Percentiles rank a stretch among this genome's conserved stretches.
Evolutionary conservation across 30 jellyfish, hydroid and myxozoan genomes (phyloP).

Genomic region (Cassiopea andromeda): DNA sequence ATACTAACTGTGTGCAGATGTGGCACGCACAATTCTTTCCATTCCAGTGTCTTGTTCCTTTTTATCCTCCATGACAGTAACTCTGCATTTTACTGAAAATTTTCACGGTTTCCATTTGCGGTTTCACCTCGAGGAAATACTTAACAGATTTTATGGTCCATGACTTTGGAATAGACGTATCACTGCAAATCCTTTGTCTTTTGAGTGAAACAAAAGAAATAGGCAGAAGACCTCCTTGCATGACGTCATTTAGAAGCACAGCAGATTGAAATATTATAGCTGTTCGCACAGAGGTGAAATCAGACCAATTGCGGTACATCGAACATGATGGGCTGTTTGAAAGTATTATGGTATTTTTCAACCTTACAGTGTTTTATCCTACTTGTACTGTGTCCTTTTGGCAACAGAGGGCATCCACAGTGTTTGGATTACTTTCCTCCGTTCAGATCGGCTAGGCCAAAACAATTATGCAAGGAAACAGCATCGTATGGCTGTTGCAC

Average conservation of each 20-base stretch:
- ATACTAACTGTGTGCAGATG: too few species aligned
- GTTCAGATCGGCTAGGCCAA: slow-evolving; percentile 58
- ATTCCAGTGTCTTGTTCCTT: too few species aligned
- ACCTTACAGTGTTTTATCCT: not conserved
- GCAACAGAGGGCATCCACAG: slow-evolving; percentile 80
- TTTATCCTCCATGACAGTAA: too few species aligned
- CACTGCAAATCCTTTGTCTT: not conserved
- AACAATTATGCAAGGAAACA: slow-evolving; percentile 75
- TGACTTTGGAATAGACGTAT: not conserved
- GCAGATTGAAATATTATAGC: too few species aligned
- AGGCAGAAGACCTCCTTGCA: not conserved
- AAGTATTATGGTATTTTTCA: not conserved
- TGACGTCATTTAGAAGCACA: not conserved
- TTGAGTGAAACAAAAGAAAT: not conserved
- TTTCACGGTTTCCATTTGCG: too few species aligned
- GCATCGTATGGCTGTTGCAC: slow-evolving; percentile 84
- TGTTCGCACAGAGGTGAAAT: too few species aligned
- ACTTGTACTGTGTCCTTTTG: not conserved
- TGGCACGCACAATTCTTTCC: too few species aligned
- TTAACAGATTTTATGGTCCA: not conserved
- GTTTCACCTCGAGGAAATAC: too few species aligned
- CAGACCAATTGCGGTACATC: not conserved
- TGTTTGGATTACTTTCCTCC: slow-evolving; percentile 93
- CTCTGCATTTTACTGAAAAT: too few species aligned
- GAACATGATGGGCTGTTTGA: not conserved